Base-by-base conservation (phyloP, 2,888 invertebrate species). In the Ormyrus thymus region DNA sequence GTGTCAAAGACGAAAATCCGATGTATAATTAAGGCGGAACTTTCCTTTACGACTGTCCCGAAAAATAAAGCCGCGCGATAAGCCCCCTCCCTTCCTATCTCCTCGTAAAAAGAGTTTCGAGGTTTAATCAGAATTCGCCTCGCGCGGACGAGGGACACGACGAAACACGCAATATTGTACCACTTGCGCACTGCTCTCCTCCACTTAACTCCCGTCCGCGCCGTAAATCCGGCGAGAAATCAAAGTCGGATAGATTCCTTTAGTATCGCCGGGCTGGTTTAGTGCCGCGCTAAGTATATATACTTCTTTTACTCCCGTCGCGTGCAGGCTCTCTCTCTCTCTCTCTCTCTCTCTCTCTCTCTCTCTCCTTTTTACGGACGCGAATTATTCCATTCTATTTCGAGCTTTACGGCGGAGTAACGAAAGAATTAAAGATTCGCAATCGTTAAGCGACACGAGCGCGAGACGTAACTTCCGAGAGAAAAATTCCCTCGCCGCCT, bases 121-220 rank as follows among this genome's bases (percentile, higher is more conserved):
- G 84, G 85, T 86, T 86, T 86, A 86, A 86, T 86, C 85, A 86
- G 86, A 86, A 82, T 84, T 84, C 79, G 82, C 83, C 82, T 10
- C 71, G 70, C 73, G 66, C 78, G 71, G 74, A 80, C 62, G 76
- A 76, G 70, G 55, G 29, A 29, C 29, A 29, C 29, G 29, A 29
- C 29, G 29, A 29, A 0, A 29, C 29, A 29, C 29, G 29, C 29
- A 29, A 29, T 29, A 29, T 29, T 29, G 29, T 29, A 29, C 29
- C 29, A 29, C 29, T 29, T 29, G 29, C 4, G 29, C 29, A 0
- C 29, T 4, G 29, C 29, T 29, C 29, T 29, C 29, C 29, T 29
- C 29, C 29, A 29, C 29, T 29, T 29, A 29, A 29, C 29, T 29
- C 29, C 29, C 59, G 59, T 59, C 59, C 43, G 59, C 59, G 29